phyloP scores from a whole-genome alignment of 2,797 vertebrate species.

The Phalanger gymnotis region DNA sequence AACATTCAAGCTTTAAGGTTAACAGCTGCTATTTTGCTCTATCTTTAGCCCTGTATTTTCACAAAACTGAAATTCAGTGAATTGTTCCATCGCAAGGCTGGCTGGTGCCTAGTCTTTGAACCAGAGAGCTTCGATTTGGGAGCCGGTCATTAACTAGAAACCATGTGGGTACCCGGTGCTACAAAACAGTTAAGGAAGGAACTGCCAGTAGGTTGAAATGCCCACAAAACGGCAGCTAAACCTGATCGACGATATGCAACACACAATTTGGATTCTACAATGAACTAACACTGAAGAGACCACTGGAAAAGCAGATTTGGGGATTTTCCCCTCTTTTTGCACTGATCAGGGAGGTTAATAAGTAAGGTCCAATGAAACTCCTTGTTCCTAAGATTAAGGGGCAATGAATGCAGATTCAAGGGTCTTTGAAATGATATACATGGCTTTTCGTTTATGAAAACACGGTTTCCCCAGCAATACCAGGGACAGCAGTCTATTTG shows the following conservation, averaged over 20 bases:
- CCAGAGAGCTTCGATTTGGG: slow-evolving; percentile 1
- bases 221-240: not conserved
- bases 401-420: not conserved
- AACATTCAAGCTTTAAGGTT: slow-evolving; percentile 76
- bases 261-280: not conserved
- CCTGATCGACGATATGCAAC: not conserved
- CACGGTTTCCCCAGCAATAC: not conserved
- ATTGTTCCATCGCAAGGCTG: slow-evolving; percentile 28
- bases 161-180: not conserved
- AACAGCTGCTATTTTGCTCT: slow-evolving; percentile 62
- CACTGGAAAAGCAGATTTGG: slow-evolving; percentile 12
- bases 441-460: slow-evolving; percentile 8
- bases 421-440: not conserved
- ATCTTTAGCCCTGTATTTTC: slow-evolving; percentile 60
- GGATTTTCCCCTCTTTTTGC: slow-evolving; percentile 20
- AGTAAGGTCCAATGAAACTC: not conserved
- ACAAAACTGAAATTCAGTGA: slow-evolving; percentile 57
- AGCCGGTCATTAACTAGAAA: slow-evolving; percentile 31
- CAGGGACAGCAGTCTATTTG: not conserved
- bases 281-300: not conserved
- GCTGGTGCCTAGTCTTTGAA: not conserved
- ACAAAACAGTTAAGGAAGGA: not conserved
- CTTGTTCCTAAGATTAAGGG: not conserved
- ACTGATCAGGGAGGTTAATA: not conserved
- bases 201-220: not conserved